Base-by-base conservation (phyloP, 2,888 invertebrate genomes). In the Bruchidius siliquastri region DNA sequence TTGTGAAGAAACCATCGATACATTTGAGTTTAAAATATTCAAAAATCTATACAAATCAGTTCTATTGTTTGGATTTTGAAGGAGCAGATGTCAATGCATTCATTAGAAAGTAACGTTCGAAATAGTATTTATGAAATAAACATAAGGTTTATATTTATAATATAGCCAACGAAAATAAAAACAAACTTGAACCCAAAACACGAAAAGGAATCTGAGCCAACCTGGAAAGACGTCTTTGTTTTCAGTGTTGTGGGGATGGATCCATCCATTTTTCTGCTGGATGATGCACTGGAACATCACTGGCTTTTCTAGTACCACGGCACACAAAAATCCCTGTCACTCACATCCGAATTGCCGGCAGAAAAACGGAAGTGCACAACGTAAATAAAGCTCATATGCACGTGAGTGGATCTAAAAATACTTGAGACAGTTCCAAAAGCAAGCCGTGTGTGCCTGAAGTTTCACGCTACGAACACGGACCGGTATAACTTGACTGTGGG, bases 211-310 rank as follows among this genome's bases (percentile, higher is more conserved):
- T 49, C 49, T n/a, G 13, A 21, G 22, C 71, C n/a, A 67, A 93
- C 93, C 93, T 91, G 93, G 92, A 87, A 92, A 92, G 30, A 92
- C 92, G 85, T 92, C 91, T 85, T 90, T 90, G 85, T 91, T 90
- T 86, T 93, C 92, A 78, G 92, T 91, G 84, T 90, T 91, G 83
- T 90, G 89, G 78, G 91, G 90, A 86, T 91, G 90, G 83, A 91
- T 91, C 93, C 93, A 93, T 85, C 92, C 93, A 85, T 91, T 91
- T 83, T 91, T 90, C 88, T 93, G 93, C 88, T 93, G 93, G 85
- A 93, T 93, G 83, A 94, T 93, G 87, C 94, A 94, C 89, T 94
- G 94, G 88, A 94, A 94, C 94, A 94, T 94, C 84, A 83, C 80
- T 78, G 68, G 30, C 71, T 49, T 3, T 4, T 49, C 49, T 8